These are phyloP conservation scores for Amblyraja radiata DNA, from an alignment of 2,797 vertebrate genomes.

Conservation along the genomic window DNA sequence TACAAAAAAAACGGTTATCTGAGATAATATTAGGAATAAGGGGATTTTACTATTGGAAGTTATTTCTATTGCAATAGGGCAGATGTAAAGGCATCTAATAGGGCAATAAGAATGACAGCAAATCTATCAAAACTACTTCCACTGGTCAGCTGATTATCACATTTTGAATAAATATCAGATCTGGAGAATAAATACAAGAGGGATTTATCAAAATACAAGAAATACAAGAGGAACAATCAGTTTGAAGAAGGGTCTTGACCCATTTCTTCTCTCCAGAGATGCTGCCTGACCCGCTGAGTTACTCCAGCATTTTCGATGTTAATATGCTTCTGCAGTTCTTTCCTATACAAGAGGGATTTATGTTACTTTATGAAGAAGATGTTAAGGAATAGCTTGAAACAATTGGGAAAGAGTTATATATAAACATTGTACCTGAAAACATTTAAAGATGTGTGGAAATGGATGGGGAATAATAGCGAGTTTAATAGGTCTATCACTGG, in stretches of 20 bases:
- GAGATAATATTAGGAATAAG: background rate
- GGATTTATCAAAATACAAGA: too few relatives aligned
- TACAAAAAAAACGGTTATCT: background rate
- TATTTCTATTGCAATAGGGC: background rate
- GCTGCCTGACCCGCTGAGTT: too few relatives aligned
- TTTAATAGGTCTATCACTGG: conserved; percentile 1
- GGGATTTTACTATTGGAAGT: background rate
- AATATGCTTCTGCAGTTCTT: too few relatives aligned
- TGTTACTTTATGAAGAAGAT: background rate
- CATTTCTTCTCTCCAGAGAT: too few relatives aligned
- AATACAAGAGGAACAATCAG: background rate
- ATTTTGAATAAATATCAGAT: background rate
- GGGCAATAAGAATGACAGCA: background rate
- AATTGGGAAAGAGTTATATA: background rate
- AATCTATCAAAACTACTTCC: background rate
- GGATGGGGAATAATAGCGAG: background rate
- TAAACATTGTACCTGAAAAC: background rate
- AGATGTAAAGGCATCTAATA: background rate
- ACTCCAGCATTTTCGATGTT: too few relatives aligned
- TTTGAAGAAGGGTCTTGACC: too few relatives aligned
- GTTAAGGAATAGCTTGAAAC: background rate
- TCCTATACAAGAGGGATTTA: background rate
- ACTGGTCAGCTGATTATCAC: background rate
- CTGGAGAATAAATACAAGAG: too few relatives aligned
- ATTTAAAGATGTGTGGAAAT: background rate